Evolutionary conservation across 2,797 vertebrate species (phyloP).

Genomic region (Bucorvus abyssinicus): DNA sequence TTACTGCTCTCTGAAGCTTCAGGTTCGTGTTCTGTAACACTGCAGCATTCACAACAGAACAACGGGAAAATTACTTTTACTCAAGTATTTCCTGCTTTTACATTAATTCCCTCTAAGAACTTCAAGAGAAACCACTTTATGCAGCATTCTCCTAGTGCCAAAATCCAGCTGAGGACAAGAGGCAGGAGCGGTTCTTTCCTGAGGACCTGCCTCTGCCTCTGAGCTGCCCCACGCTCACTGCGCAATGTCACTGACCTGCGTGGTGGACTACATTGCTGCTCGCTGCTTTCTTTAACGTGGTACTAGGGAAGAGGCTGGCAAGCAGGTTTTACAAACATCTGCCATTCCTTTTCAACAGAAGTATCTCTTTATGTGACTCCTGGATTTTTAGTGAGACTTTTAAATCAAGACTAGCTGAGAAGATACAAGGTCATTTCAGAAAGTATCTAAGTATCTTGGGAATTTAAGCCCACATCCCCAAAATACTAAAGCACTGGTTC

Average conservation of each 20-base stretch:
- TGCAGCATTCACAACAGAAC: neutral
- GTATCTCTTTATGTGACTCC: neutral
- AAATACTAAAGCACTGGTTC: neutral
- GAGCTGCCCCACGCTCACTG: neutral
- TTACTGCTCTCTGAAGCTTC: neutral
- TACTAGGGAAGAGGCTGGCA: neutral
- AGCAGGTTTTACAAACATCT: neutral
- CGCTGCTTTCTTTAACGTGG: fast-evolving
- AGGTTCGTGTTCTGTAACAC: neutral
- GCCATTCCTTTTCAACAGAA: neutral
- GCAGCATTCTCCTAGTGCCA: neutral
- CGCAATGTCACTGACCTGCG: fast-evolving
- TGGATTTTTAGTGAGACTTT: neutral
- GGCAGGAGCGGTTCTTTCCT: neutral
- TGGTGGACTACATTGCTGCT: neutral
- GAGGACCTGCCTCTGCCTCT: neutral
- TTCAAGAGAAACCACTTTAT: neutral
- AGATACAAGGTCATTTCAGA: neutral
- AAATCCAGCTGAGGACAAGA: neutral
- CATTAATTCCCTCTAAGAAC: neutral
- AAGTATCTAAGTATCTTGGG: neutral
- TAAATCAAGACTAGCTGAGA: neutral
- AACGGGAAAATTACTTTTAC: neutral
- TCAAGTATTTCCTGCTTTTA: neutral
- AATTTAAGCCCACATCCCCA: neutral